Base-by-base conservation (phyloP, 2,797 vertebrate genomes). In the Phaenicophaeus curvirostris region DNA sequence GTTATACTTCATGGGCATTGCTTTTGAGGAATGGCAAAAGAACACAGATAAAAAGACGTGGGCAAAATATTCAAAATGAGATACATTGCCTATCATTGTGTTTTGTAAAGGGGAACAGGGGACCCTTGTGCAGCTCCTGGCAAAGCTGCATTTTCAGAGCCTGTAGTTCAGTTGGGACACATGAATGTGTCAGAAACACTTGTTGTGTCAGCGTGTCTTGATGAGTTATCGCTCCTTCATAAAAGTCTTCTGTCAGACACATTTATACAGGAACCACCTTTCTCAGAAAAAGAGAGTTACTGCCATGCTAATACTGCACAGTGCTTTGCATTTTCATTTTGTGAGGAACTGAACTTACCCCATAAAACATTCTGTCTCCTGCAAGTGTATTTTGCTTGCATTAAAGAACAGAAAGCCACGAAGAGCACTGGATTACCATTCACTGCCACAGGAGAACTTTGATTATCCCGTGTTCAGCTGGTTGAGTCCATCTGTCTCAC, bases 381-480 rank as follows among this genome's bases (percentile, higher is more conserved):
- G 17, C 21, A 33, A 7, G 28, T 2, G 2, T 2, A 3, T 8
- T 11, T 31, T 16, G 31, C 61, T 23, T 10, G 3, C 28, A 11
- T 1, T 13, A 3, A 24, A 30, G 67, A 37, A 14, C 66, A 23
- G 76, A 17, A 15, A 79, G 72, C 14, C 2, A 5, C 8, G n/a
- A n/a, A 33, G 4, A 50, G 18, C 9, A 2, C n/a, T 5, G 61
- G 23, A 5, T 10, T 35, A 39, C 24, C n/a, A 2, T 33, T 28
- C 25, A 24, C 55, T 28, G 2, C 1, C 53, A 6, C 58, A 42
- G 76, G 42, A 18, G 5, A 21, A 13, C 76, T 10, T 24, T 3
- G n/a, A 6, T 28, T 8, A 9, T 1, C 30, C 53, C 6, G 2
- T 2, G 1, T 2, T 11, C 50, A 1, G 55, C 37, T 18, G 42